These are phyloP conservation scores for Pseudomyrmex sp. DNA, from an alignment of 1,140 invertebrate genomes.

Conservation along the genomic window DNA sequence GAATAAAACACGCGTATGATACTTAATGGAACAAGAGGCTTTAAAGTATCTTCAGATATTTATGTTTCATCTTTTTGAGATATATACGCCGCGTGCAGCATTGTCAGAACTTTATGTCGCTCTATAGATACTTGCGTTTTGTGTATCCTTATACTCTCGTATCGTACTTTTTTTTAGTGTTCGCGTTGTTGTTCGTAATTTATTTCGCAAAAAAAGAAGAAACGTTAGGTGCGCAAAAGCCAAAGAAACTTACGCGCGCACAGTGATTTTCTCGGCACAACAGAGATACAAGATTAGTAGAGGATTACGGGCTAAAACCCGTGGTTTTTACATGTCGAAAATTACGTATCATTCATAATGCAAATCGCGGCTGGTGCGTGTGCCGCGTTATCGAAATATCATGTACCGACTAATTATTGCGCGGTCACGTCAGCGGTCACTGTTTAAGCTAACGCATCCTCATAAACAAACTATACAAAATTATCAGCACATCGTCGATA, in stretches of 20 bases:
- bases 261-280: not conserved
- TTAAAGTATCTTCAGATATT: not conserved
- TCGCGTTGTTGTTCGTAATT: not conserved
- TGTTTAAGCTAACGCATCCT: slow-evolving; percentile 11
- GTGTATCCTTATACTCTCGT: slow-evolving; percentile 9
- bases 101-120: not conserved
- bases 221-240: not conserved
- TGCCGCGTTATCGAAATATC: slow-evolving; percentile 40
- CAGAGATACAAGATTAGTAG: not conserved
- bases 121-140: slow-evolving; percentile 5
- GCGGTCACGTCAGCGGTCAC: slow-evolving; percentile 14
- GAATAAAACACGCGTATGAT: not conserved
- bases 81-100: not conserved
- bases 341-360: slow-evolving; percentile 35
- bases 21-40: not conserved
- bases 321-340: slow-evolving; percentile 11
- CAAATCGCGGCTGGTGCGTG: not conserved
- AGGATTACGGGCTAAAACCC: not conserved
- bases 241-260: too few relatives aligned
- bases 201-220: slow-evolving; percentile 35
- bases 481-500: not conserved
- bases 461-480: slow-evolving; percentile 22
- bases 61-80: slow-evolving; percentile 3
- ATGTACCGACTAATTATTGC: slow-evolving; percentile 30
- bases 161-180: slow-evolving; percentile 26